phyloP scores from a whole-genome alignment of 2,113 vertebrate species.

The Arvicanthis niloticus region DNA sequence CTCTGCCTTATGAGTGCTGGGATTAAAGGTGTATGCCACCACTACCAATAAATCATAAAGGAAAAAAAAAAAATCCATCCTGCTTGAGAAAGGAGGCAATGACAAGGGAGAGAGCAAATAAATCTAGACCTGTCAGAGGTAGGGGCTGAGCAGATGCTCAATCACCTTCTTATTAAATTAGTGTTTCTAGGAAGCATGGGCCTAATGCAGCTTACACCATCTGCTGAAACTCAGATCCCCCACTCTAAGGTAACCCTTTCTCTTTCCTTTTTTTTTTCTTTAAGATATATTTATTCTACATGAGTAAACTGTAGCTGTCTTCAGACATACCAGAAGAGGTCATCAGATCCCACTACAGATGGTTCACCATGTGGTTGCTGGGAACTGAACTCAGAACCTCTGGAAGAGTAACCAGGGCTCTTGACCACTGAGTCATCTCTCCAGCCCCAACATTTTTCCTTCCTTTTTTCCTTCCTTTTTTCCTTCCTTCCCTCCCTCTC shows the following conservation, averaged over 20 bases:
- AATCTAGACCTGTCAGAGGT: background rate
- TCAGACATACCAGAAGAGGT: too few relatives aligned
- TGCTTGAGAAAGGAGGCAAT: background rate
- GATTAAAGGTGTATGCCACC: background rate
- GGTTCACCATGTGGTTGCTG: too few relatives aligned
- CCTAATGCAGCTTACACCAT: background rate
- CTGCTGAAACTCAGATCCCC: background rate
- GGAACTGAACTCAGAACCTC: too few relatives aligned
- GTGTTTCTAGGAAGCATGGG: background rate
- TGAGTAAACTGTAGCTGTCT: too few relatives aligned
- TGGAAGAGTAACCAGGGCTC: too few relatives aligned
- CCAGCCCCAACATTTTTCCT: too few relatives aligned
- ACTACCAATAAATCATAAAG: background rate
- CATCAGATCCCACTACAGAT: too few relatives aligned
- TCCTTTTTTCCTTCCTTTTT: too few relatives aligned
- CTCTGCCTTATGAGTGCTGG: background rate
- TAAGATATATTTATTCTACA: too few relatives aligned
- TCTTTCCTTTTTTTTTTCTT: background rate
- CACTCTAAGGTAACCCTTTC: background rate
- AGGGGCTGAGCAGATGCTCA: background rate
- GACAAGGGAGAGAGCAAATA: background rate
- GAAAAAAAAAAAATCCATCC: background rate
- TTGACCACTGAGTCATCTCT: too few relatives aligned
- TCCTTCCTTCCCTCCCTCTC: too few relatives aligned
- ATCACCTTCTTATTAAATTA: background rate